phyloP scores from a whole-genome alignment of 2,113 vertebrate genomes.

The Ciconia boyciana region DNA sequence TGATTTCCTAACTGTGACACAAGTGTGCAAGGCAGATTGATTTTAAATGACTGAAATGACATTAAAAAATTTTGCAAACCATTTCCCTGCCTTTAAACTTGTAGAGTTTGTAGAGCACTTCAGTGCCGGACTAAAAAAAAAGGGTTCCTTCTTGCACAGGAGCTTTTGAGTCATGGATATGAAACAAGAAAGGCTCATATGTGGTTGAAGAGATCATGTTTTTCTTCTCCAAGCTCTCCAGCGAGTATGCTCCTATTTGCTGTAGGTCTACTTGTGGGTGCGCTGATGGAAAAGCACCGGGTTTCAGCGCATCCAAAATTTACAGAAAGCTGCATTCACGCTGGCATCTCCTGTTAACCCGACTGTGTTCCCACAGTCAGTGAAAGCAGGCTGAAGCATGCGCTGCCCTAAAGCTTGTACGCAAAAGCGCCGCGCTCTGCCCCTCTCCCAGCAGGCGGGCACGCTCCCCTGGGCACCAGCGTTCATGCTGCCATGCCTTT shows the following conservation, averaged over 20 bases:
- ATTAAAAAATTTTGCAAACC: neutral
- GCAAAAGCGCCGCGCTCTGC: accelerated
- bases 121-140: no score
- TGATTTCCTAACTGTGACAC: neutral
- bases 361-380: accelerated
- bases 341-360: neutral
- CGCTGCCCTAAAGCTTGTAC: accelerated
- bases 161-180: neutral
- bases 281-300: neutral
- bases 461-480: accelerated
- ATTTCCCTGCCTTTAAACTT: neutral
- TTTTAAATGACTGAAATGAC: neutral
- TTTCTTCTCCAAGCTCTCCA: neutral
- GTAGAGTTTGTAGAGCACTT: neutral
- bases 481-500: accelerated
- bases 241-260: neutral
- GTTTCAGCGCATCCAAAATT: neutral
- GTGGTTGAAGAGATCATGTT: neutral
- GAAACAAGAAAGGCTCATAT: neutral
- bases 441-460: accelerated
- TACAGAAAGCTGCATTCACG: neutral
- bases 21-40: neutral
- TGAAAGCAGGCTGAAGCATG: accelerated
- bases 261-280: neutral
- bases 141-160: neutral